These are phyloP conservation scores for Diorhabda carinulata DNA, from an alignment of 1,140 invertebrate species.

Conservation along the genomic window DNA sequence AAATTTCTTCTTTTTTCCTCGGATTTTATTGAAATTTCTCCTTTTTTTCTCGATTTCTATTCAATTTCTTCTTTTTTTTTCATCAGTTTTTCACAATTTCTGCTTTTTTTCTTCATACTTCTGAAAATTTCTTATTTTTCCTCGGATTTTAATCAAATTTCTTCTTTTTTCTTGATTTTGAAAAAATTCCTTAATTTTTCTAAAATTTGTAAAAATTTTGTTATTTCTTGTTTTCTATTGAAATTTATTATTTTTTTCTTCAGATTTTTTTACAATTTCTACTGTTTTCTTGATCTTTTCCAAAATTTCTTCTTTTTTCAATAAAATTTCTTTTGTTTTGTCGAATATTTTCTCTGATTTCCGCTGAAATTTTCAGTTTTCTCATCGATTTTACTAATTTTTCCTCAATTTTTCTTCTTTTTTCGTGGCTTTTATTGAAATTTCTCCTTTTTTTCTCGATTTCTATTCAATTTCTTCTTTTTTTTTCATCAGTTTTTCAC, in stretches of 20 bases:
- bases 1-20: too few species aligned
- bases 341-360: not conserved
- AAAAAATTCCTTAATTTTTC: not conserved
- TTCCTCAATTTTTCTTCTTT: too few species aligned
- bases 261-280: too few species aligned
- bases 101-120: slow-evolving; percentile 14
- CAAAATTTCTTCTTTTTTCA: not conserved
- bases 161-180: not conserved
- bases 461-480: slow-evolving; percentile 42
- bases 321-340: not conserved
- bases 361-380: slow-evolving; percentile 19
- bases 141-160: not conserved
- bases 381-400: slow-evolving; percentile 36
- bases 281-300: not conserved
- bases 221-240: slow-evolving; percentile 42
- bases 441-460: not conserved
- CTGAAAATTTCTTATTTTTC: too few species aligned
- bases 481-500: slow-evolving; percentile 32
- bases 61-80: slow-evolving; percentile 17
- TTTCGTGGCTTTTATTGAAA: not conserved
- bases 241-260: slow-evolving; percentile 26
- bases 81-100: slow-evolving; percentile 30
- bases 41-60: not conserved
- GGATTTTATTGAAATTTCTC: too few species aligned
- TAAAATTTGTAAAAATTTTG: slow-evolving; percentile 23